Conservation (phyloP, 2,113 vertebrate species). For the Thunnus maccoyii region DNA sequence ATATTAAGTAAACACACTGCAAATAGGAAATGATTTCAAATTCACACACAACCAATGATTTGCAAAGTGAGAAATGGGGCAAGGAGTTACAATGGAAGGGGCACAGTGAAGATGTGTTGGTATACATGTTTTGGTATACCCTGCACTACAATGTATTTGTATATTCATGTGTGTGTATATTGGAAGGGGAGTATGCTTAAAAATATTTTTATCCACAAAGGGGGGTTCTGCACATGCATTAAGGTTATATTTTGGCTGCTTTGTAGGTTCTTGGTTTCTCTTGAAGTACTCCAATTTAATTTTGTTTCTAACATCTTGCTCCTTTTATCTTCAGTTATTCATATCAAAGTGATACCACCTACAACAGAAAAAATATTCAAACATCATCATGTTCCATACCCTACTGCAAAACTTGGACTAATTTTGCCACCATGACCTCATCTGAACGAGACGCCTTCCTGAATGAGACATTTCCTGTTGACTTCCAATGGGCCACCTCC, state of each 20-base stretch:
- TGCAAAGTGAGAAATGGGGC: too few relatives aligned
- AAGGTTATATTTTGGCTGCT: not conserved
- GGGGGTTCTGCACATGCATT: too few relatives aligned
- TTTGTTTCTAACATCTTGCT: not conserved
- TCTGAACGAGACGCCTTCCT: constrained; percentile 88
- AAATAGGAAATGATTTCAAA: too few relatives aligned
- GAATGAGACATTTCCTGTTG: constrained; percentile 84
- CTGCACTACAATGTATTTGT: too few relatives aligned
- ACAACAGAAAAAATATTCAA: not conserved
- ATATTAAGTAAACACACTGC: too few relatives aligned
- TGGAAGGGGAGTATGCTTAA: too few relatives aligned
- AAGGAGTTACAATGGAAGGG: too few relatives aligned
- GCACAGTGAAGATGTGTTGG: too few relatives aligned
- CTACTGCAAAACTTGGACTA: constrained; percentile 35
- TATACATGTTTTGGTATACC: too few relatives aligned
- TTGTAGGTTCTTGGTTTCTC: not conserved
- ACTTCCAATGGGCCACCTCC: constrained; percentile 92
- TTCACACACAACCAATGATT: too few relatives aligned
- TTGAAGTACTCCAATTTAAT: not conserved
- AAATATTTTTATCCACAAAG: too few relatives aligned
- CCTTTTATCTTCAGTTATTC: not conserved
- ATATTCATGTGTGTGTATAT: too few relatives aligned
- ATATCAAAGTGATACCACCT: not conserved
- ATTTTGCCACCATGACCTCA: constrained; percentile 19
- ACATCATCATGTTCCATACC: constrained; percentile 8